phyloP scores from a whole-genome alignment of 2,113 vertebrate genomes.

The Brachyistius frenatus region DNA sequence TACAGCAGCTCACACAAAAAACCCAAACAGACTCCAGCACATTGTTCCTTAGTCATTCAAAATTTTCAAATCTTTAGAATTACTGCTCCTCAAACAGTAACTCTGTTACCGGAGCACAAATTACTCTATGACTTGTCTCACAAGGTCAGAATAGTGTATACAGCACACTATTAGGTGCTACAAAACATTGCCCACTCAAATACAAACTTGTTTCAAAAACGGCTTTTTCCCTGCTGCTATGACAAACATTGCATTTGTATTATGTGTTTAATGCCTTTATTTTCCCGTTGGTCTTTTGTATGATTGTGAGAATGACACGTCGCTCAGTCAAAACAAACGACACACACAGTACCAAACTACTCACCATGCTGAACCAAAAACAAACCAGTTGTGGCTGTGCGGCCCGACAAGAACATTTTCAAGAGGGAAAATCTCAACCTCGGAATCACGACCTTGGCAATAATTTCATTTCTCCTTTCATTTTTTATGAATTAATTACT shows the following conservation, averaged over 20 bases:
- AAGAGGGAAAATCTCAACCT: slow-evolving; percentile 30
- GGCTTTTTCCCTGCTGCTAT: neutral
- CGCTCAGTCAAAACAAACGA: neutral
- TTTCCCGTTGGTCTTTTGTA: slow-evolving; percentile 9
- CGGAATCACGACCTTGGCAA: slow-evolving; percentile 46
- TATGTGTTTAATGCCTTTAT: neutral
- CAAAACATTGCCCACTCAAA: slow-evolving; percentile 30
- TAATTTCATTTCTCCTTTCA: slow-evolving; percentile 46
- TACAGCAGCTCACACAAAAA: slow-evolving; percentile 1
- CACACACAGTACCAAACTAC: neutral
- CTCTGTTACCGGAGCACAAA: slow-evolving; percentile 5
- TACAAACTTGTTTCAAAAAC: neutral
- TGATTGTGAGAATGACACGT: slow-evolving; percentile 3
- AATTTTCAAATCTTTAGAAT: slow-evolving; percentile 18
- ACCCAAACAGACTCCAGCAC: neutral
- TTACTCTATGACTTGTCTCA: slow-evolving; percentile 15
- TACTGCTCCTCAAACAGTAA: slow-evolving; percentile 3
- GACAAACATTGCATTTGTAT: slow-evolving; percentile 3
- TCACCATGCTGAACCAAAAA: neutral
- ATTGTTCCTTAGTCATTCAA: slow-evolving; percentile 33
- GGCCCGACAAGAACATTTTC: slow-evolving; percentile 25
- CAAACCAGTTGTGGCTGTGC: slow-evolving; percentile 4
- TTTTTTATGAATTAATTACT: slow-evolving; percentile 53
- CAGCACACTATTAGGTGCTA: neutral
- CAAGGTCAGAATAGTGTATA: neutral